phyloP scores from a whole-genome alignment of 2,113 vertebrate species.

The Pyrgilauda ruficollis region DNA sequence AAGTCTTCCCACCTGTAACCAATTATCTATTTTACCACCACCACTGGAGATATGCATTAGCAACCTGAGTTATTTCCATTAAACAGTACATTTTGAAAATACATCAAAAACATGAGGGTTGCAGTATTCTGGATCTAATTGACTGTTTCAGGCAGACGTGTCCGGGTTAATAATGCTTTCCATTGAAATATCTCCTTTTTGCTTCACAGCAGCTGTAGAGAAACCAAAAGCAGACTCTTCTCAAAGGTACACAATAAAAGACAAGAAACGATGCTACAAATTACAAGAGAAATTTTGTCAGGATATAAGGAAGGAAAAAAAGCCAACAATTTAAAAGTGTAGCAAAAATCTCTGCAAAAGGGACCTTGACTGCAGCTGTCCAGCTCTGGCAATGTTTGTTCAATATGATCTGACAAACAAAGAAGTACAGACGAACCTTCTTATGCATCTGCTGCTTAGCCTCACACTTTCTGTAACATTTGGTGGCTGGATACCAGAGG shows the following conservation, averaged over 20 bases:
- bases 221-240: background rate
- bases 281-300: background rate
- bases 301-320: background rate
- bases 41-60: background rate
- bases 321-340: background rate
- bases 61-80: background rate
- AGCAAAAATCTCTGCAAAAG: background rate
- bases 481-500: background rate
- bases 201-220: background rate
- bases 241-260: background rate
- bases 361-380: background rate
- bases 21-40: background rate
- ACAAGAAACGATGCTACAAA: background rate
- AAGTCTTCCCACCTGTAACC: background rate
- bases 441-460: background rate
- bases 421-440: background rate
- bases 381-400: background rate
- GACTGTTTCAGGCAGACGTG: background rate
- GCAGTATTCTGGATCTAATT: background rate
- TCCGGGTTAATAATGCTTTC: background rate
- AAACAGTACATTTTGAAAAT: background rate
- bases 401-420: background rate
- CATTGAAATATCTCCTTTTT: background rate
- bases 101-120: background rate
- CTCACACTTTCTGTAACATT: background rate